These are phyloP conservation scores for Heteronetta atricapilla DNA, from an alignment of 2,113 vertebrate species.

Conservation along the genomic window DNA sequence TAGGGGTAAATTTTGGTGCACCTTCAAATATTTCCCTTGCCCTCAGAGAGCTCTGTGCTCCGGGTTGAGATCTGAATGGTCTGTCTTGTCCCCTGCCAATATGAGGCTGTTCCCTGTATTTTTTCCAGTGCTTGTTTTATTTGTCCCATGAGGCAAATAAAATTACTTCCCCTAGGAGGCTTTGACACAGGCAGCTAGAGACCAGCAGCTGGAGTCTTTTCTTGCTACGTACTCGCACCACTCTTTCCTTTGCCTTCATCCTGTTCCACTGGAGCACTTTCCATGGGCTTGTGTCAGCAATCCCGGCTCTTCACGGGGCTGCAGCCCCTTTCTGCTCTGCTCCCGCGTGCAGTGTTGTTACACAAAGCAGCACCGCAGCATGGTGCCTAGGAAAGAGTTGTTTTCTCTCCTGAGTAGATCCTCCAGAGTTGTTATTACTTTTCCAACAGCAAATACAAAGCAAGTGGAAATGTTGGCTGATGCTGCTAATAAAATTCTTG, in stretches of 20 bases:
- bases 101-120: slow-evolving; percentile 16
- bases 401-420: slow-evolving; percentile 62
- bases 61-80: background rate
- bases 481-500: slow-evolving; percentile 53
- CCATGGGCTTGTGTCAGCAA: background rate
- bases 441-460: slow-evolving; percentile 63
- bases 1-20: background rate
- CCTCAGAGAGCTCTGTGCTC: background rate
- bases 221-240: background rate
- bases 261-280: slow-evolving; percentile 17
- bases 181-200: slow-evolving; percentile 31
- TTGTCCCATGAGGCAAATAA: background rate
- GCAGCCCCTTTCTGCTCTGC: slow-evolving; percentile 22
- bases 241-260: slow-evolving; percentile 33
- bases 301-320: slow-evolving; percentile 5
- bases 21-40: background rate
- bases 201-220: slow-evolving; percentile 55
- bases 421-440: slow-evolving; percentile 61
- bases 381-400: slow-evolving; percentile 40
- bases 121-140: slow-evolving; percentile 49
- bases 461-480: slow-evolving; percentile 62
- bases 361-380: slow-evolving; percentile 55
- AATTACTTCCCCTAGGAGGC: background rate
- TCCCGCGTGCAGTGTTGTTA: slow-evolving; percentile 56
- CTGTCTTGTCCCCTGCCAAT: background rate